Evolutionary conservation across 2,797 vertebrate species (phyloP).

Genomic region (Protosalanx chinensis): DNA sequence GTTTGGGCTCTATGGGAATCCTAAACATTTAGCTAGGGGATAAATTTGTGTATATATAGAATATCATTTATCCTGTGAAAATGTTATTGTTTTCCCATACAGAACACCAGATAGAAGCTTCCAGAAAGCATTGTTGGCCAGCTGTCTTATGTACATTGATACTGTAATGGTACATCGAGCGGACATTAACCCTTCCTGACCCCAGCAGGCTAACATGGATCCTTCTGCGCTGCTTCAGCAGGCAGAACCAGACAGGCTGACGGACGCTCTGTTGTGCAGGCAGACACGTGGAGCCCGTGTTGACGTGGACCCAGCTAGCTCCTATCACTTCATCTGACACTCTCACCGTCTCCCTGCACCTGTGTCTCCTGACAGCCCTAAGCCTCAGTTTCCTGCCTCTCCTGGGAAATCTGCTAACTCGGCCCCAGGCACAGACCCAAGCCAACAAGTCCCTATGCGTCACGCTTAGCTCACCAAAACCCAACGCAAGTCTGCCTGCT

Average conservation of each 20-base stretch:
- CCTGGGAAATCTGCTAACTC: slow-evolving; percentile 54
- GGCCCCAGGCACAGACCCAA: slow-evolving; percentile 44
- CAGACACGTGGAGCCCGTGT: not conserved
- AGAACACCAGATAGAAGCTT: no score
- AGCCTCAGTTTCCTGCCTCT: slow-evolving; percentile 53
- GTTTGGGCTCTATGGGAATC: slow-evolving; percentile 50
- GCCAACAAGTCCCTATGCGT: slow-evolving; percentile 51
- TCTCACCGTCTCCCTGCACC: slow-evolving; percentile 39
- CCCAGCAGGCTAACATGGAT: no score
- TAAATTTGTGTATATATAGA: slow-evolving; percentile 51
- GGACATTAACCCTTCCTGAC: no score
- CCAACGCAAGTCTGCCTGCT: slow-evolving; percentile 44
- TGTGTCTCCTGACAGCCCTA: slow-evolving; percentile 41
- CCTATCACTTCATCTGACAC: not conserved
- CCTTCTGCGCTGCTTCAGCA: no score
- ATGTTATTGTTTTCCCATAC: no score
- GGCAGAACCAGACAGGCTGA: not conserved
- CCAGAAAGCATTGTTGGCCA: no score
- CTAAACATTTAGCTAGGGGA: slow-evolving; percentile 41
- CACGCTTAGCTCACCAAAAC: slow-evolving; percentile 52
- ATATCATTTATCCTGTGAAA: slow-evolving; percentile 16
- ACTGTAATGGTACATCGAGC: no score
- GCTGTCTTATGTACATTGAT: no score
- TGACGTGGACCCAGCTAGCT: not conserved
- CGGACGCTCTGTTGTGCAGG: slow-evolving; percentile 26